A percentile compares a stretch with the other conserved stretches of the same genome.
Evolutionary conservation across 2,113 vertebrate genomes (phyloP).

Genomic region (Haemorhous mexicanus): DNA sequence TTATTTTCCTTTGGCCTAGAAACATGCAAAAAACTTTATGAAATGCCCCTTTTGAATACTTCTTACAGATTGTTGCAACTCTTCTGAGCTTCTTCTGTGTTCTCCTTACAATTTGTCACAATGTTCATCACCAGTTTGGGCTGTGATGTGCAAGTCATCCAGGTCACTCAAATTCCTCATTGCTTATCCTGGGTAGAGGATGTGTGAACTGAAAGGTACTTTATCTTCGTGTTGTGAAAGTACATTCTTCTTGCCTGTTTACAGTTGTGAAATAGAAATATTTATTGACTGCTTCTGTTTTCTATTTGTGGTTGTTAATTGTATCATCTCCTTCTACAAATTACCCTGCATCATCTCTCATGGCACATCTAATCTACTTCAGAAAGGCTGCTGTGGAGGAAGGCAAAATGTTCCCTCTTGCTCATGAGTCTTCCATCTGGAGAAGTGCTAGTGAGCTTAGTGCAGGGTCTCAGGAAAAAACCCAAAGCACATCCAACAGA

Average conservation of each 20-base stretch:
- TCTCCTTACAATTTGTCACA: neutral
- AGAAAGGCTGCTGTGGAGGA: neutral
- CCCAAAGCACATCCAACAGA: neutral
- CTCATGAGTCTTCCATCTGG: neutral
- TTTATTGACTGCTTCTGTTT: conserved; percentile 1
- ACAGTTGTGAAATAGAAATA: neutral
- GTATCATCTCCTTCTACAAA: neutral
- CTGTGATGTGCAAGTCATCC: neutral
- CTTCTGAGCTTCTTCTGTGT: neutral
- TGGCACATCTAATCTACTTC: neutral
- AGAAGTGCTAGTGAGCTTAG: neutral
- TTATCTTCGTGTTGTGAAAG: neutral
- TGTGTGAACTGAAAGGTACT: neutral
- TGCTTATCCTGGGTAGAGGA: neutral
- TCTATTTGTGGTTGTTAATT: neutral
- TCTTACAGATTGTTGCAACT: neutral
- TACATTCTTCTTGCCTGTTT: neutral
- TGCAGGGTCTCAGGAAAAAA: neutral
- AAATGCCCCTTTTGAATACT: neutral
- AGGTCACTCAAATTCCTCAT: neutral
- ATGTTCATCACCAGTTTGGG: neutral
- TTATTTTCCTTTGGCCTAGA: neutral
- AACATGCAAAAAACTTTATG: neutral
- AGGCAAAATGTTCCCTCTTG: neutral
- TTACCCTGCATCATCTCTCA: neutral